phyloP scores from a whole-genome alignment of 2,113 vertebrate species.

The Microcebus griseorufus region DNA sequence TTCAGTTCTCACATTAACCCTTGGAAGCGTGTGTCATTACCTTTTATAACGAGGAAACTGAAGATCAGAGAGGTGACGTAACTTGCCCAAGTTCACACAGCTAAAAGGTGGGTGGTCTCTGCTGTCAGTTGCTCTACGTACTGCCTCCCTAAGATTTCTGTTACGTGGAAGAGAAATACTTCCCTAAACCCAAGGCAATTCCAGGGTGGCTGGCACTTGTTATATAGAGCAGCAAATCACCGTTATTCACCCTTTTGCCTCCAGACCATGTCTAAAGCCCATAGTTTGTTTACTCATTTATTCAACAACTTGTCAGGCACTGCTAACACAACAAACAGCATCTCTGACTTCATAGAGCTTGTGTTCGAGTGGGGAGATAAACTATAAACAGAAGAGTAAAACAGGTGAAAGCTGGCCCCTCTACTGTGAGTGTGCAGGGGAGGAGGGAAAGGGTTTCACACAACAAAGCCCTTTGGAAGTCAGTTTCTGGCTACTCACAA shows the following conservation, averaged over 20 bases:
- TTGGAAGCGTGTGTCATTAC: not conserved
- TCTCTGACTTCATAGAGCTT: not conserved
- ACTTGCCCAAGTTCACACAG: not conserved
- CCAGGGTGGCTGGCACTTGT: not conserved
- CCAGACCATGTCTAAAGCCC: not conserved
- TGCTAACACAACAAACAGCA: not conserved
- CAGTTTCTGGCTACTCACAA: not conserved
- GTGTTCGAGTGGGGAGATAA: not conserved
- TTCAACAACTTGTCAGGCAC: not conserved
- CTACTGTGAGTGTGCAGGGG: not conserved
- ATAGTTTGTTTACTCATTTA: not conserved
- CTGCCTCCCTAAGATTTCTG: not conserved
- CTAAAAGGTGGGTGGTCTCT: not conserved
- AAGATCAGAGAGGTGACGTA: not conserved
- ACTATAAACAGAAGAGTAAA: not conserved
- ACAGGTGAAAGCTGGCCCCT: not conserved
- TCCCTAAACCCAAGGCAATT: not conserved
- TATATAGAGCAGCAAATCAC: too few species aligned
- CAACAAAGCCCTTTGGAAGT: not conserved
- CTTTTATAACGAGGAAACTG: not conserved
- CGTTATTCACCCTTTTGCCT: not conserved
- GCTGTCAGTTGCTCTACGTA: not conserved
- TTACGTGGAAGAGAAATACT: not conserved
- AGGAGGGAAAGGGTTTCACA: not conserved
- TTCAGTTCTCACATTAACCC: not conserved